Conservation (phyloP, 2,888 invertebrate genomes). For the Antitype chi region DNA sequence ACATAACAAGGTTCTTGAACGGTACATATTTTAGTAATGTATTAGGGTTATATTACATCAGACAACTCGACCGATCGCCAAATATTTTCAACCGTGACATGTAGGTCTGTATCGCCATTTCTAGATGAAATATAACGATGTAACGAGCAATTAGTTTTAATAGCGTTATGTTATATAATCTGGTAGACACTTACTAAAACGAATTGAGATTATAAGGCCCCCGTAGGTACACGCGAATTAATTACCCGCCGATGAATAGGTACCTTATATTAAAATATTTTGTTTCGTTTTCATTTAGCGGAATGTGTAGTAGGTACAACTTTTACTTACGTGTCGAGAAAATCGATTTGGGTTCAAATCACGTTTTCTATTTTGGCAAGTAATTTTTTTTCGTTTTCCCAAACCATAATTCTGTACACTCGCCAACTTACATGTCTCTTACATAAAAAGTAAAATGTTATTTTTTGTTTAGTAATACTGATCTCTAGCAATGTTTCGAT, state of each 20-base stretch:
- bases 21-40: constrained; percentile 13
- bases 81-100: constrained; percentile 31
- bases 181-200: constrained; percentile 31
- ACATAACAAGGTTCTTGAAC: constrained; percentile 20
- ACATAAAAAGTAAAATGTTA: constrained; percentile 47
- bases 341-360: background rate
- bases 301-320: constrained; percentile 12
- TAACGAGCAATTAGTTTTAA: constrained; percentile 60
- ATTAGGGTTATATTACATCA: constrained; percentile 43
- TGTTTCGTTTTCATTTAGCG: constrained; percentile 22
- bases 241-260: constrained; percentile 35
- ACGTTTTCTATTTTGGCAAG: background rate
- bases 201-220: constrained; percentile 48
- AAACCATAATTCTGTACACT: background rate
- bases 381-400: background rate
- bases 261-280: constrained; percentile 18
- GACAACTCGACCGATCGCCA: constrained; percentile 19
- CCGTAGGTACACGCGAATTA: constrained; percentile 31
- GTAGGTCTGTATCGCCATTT: constrained; percentile 32
- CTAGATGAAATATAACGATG: constrained; percentile 32
- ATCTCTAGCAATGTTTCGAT: constrained; percentile 60
- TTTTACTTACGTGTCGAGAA: constrained; percentile 13
- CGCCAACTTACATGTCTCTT: constrained; percentile 14
- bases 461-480: constrained; percentile 58
- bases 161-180: constrained; percentile 46